Percentiles rank a stretch among this genome's conserved stretches.
These are phyloP conservation scores for Etia nguti DNA, from an alignment of 2,113 vertebrate genomes.

Conservation along the genomic window DNA sequence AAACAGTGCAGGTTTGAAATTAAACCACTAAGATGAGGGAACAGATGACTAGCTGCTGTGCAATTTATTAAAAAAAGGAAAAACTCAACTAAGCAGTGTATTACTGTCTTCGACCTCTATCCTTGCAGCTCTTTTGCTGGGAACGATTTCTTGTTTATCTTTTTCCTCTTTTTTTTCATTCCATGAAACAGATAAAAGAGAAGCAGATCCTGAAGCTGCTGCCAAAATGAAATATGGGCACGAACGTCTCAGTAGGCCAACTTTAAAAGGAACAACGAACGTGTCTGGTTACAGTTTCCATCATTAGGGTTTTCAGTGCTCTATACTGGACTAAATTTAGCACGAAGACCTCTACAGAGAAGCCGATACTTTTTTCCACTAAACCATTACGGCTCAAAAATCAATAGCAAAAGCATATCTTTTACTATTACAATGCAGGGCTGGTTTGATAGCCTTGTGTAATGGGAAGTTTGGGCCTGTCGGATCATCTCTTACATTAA, in stretches of 20 bases:
- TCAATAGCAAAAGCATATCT: constrained; percentile 4
- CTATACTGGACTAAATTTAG: not conserved
- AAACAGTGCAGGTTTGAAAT: not conserved
- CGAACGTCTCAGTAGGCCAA: not conserved
- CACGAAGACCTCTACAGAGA: not conserved
- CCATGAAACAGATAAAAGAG: not conserved
- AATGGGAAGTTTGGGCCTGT: not conserved
- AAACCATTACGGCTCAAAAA: not conserved
- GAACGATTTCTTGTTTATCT: not conserved
- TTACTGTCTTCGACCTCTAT: not conserved
- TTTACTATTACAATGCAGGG: not conserved
- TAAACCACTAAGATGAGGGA: not conserved
- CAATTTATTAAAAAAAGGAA: not conserved
- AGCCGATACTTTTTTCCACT: not conserved
- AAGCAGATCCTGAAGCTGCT: not conserved
- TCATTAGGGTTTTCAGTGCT: not conserved
- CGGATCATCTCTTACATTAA: not conserved
- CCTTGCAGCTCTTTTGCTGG: not conserved
- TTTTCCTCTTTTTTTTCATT: not conserved
- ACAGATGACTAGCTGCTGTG: not conserved
- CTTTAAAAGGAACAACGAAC: not conserved
- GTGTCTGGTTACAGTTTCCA: not conserved
- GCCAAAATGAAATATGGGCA: not conserved
- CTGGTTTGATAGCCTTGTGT: not conserved
- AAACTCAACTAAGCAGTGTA: not conserved